A percentile compares a stretch with the other conserved stretches of the same genome.
phyloP scores from a whole-genome alignment of 2,797 vertebrate genomes.

The Sebastolobus altivelis region DNA sequence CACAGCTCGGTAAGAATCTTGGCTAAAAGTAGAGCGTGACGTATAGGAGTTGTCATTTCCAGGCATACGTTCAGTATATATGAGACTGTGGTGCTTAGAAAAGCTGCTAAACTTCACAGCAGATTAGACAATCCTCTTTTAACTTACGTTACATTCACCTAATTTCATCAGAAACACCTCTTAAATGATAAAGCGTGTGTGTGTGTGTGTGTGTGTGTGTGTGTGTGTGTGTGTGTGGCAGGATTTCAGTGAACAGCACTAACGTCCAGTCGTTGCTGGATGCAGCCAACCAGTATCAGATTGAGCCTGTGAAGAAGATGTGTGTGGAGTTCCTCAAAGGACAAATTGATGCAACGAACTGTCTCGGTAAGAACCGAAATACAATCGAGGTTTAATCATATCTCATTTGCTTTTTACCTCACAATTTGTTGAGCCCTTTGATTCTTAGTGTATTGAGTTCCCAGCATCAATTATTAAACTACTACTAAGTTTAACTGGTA shows the following conservation, averaged over 20 bases:
- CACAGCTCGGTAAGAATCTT: slow-evolving; percentile 90
- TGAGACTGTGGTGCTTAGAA: not conserved
- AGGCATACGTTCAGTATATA: not conserved
- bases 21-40: not conserved
- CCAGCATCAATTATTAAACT: not conserved
- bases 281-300: slow-evolving; percentile 98
- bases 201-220: slow-evolving; percentile 18
- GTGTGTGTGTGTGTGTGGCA: slow-evolving; percentile 63
- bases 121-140: not conserved
- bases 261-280: slow-evolving; percentile 97
- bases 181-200: not conserved
- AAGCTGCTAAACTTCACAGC: not conserved
- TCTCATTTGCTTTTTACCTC: not conserved
- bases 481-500: not conserved
- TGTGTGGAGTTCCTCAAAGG: slow-evolving; percentile 98
- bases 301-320: slow-evolving; percentile 99
- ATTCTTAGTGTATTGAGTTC: not conserved
- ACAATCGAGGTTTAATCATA: not conserved
- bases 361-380: slow-evolving; percentile 88
- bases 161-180: not conserved
- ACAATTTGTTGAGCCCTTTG: not conserved
- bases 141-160: not conserved
- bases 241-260: slow-evolving; percentile 98
- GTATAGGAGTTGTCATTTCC: not conserved
- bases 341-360: slow-evolving; percentile 98